Percentiles rank a stretch among this genome's conserved stretches.
Evolutionary conservation across 2,113 vertebrate genomes (phyloP).

Genomic region (Periophthalmodon schlosseri): DNA sequence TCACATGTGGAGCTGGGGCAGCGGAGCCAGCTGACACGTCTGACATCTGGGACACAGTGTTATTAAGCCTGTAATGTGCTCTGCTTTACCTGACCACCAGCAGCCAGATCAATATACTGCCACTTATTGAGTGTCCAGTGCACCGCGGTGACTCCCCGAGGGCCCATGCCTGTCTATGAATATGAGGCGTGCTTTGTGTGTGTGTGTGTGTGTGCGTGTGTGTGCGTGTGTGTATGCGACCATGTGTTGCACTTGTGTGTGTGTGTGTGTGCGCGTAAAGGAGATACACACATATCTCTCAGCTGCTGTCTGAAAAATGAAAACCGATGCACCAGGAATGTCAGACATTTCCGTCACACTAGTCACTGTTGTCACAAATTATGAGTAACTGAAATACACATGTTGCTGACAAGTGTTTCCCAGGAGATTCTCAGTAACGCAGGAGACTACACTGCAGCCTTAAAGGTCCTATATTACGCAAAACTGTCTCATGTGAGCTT

Average conservation of each 20-base stretch:
- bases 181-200: slow-evolving; percentile 12
- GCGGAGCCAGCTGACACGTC: slow-evolving; percentile 6
- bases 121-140: slow-evolving; percentile 35
- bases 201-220: not conserved
- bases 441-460: too few relatives aligned
- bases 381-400: slow-evolving; percentile 16
- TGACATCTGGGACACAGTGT: slow-evolving; percentile 32
- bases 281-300: slow-evolving; percentile 22
- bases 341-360: slow-evolving; percentile 24
- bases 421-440: slow-evolving; percentile 1
- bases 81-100: slow-evolving; percentile 41
- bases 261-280: not conserved
- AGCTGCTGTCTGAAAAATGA: slow-evolving; percentile 33
- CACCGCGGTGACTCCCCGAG: slow-evolving; percentile 26
- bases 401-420: slow-evolving; percentile 16
- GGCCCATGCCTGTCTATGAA: slow-evolving; percentile 12
- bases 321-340: slow-evolving; percentile 48
- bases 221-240: too few relatives aligned
- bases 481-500: too few relatives aligned
- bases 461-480: too few relatives aligned
- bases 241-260: too few relatives aligned
- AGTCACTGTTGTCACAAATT: slow-evolving; percentile 18
- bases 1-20: slow-evolving; percentile 11
- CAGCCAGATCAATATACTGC: slow-evolving; percentile 46
- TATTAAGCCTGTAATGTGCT: slow-evolving; percentile 41